These are phyloP conservation scores for Aphyosemion australe DNA, from an alignment of 2,113 vertebrate species.

Conservation along the genomic window DNA sequence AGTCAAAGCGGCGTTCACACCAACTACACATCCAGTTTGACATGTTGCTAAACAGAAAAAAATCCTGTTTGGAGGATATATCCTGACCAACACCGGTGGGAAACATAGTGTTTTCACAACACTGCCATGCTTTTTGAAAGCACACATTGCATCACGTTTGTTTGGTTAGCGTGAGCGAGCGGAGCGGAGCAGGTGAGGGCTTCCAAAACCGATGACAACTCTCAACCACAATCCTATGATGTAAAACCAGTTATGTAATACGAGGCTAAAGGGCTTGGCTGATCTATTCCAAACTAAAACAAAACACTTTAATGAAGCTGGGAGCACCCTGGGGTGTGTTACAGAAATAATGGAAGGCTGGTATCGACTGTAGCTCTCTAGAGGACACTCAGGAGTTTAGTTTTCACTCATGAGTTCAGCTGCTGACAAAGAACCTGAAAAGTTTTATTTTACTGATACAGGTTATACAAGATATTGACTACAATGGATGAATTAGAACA, in stretches of 20 bases:
- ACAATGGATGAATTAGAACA: background rate
- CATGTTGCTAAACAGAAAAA: background rate
- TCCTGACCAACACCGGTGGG: background rate
- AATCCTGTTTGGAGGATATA: background rate
- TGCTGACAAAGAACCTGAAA: slow-evolving; percentile 17
- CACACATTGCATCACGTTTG: background rate
- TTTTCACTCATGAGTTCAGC: background rate
- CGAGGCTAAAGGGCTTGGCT: background rate
- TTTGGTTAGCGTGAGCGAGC: background rate
- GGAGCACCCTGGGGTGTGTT: background rate
- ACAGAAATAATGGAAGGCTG: background rate
- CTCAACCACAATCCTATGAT: background rate
- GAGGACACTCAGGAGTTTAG: background rate
- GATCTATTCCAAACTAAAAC: background rate
- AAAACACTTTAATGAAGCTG: background rate
- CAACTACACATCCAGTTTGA: background rate
- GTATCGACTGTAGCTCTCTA: too few species aligned
- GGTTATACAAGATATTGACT: slow-evolving; percentile 12
- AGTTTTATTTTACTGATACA: slow-evolving; percentile 11
- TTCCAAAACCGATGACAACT: background rate
- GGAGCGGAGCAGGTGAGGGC: background rate
- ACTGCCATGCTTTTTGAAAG: background rate
- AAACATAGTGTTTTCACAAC: background rate
- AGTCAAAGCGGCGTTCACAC: background rate
- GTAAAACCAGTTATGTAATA: background rate